Evolutionary conservation across 2,888 invertebrate genomes (phyloP).

Genomic region (Platerodrilus igneus): DNA sequence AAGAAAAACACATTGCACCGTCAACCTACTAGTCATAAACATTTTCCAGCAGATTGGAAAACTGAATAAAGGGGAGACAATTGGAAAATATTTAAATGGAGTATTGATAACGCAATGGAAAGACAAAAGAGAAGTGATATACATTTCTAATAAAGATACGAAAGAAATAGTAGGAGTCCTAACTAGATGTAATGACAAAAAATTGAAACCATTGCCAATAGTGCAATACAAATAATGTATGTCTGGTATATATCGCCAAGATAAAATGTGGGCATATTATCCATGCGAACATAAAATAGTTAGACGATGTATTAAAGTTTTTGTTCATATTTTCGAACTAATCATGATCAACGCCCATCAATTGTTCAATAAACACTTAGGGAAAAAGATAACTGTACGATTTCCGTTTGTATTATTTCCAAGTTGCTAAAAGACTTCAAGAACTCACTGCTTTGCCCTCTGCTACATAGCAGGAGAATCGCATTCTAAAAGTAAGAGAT

Average conservation of each 20-base stretch:
- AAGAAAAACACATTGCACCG: constrained; percentile 4
- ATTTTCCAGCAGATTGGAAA: too few species aligned
- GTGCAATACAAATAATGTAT: constrained; percentile 25
- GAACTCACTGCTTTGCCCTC: too few species aligned
- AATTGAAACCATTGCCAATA: constrained; percentile 20
- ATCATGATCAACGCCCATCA: constrained; percentile 4
- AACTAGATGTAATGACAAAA: constrained; percentile 7
- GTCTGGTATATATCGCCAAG: constrained; percentile 20
- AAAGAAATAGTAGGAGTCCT: constrained; percentile 18
- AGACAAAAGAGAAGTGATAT: constrained; percentile 23
- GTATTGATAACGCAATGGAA: constrained; percentile 26
- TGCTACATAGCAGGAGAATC: too few species aligned
- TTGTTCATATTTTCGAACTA: constrained; percentile 6
- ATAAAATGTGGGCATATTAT: constrained; percentile 26
- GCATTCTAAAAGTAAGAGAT: too few species aligned
- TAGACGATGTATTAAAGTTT: constrained; percentile 3
- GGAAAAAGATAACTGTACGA: too few species aligned
- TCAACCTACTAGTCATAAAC: not conserved
- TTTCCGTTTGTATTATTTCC: too few species aligned
- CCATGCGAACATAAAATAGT: constrained; percentile 21
- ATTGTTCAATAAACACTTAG: constrained; percentile 4
- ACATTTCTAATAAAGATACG: constrained; percentile 26
- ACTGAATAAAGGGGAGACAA: constrained; percentile 1
- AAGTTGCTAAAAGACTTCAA: too few species aligned
- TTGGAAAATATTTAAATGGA: constrained; percentile 5